Conservation (phyloP, 2,888 invertebrate genomes). For the Electrophaes corylata region DNA sequence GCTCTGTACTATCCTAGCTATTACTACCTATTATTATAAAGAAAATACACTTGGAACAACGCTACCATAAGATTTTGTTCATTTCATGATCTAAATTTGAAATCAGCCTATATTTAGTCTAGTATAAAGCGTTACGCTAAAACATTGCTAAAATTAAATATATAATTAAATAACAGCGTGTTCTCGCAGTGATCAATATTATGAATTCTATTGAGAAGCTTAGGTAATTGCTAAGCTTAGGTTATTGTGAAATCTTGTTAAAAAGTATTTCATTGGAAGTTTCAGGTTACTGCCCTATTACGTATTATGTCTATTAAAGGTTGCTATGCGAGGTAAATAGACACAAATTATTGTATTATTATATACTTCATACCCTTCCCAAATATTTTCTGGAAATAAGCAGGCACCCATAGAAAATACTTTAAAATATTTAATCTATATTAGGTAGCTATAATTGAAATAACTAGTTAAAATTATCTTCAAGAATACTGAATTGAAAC, state of each 20-base stretch:
- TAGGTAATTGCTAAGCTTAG: no score
- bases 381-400: slow-evolving; percentile 18
- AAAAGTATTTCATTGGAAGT: slow-evolving; percentile 68
- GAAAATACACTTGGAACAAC: not conserved
- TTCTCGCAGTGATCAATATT: slow-evolving; percentile 34
- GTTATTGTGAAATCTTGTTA: slow-evolving; percentile 57
- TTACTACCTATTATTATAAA: not conserved
- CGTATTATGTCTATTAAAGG: slow-evolving; percentile 31
- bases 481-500: slow-evolving; percentile 33
- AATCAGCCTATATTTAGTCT: slow-evolving; percentile 42
- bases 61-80: not conserved
- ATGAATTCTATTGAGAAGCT: slow-evolving; percentile 43
- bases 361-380: slow-evolving; percentile 12
- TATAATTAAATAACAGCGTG: slow-evolving; percentile 40
- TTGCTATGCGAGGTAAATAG: slow-evolving; percentile 40
- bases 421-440: slow-evolving; percentile 26
- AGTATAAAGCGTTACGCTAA: slow-evolving; percentile 51
- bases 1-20: not conserved
- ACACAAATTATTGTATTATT: slow-evolving; percentile 37
- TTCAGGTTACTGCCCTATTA: slow-evolving; percentile 52
- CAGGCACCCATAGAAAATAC: slow-evolving; percentile 19
- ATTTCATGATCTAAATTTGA: slow-evolving; percentile 38
- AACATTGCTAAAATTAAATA: slow-evolving; percentile 33
- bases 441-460: slow-evolving; percentile 26
- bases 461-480: slow-evolving; percentile 31